Conservation (phyloP, 2,888 invertebrate species). For the Xestia c-nigrum region DNA sequence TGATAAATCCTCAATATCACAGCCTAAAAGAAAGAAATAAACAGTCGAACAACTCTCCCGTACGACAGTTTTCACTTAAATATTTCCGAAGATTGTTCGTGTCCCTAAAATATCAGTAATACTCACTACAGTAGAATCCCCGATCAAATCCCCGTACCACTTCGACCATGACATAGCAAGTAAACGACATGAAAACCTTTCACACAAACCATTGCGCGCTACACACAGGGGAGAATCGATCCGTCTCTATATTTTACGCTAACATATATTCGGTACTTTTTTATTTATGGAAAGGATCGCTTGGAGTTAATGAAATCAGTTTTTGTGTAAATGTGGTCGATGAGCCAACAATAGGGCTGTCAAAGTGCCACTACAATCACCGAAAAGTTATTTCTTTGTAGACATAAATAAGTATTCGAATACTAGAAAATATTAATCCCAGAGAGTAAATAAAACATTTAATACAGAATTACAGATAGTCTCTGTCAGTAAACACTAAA, state of each 20-base stretch:
- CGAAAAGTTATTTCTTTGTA: conserved; percentile 26
- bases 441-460: background rate
- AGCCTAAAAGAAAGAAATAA: conserved; percentile 2
- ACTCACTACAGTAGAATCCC: conserved; percentile 32
- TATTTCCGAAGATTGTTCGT: conserved; percentile 41
- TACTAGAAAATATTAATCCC: background rate
- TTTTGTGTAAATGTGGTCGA: conserved; percentile 18
- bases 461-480: background rate
- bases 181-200: conserved; percentile 55
- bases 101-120: conserved; percentile 58
- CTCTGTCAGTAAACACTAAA: background rate
- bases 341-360: conserved; percentile 22
- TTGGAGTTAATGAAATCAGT: conserved; percentile 1
- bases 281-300: conserved; percentile 19
- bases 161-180: conserved; percentile 37
- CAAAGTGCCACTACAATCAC: conserved; percentile 12
- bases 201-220: conserved; percentile 57
- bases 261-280: conserved; percentile 32
- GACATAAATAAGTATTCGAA: background rate
- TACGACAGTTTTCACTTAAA: conserved; percentile 34
- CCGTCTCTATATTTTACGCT: conserved; percentile 52
- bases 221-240: conserved; percentile 28
- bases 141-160: conserved; percentile 41
- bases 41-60: conserved; percentile 5
- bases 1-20: background rate